A percentile compares a stretch with the other conserved stretches of the same genome.
phyloP scores from a whole-genome alignment of 1,140 invertebrate species.

The Atta texana region DNA sequence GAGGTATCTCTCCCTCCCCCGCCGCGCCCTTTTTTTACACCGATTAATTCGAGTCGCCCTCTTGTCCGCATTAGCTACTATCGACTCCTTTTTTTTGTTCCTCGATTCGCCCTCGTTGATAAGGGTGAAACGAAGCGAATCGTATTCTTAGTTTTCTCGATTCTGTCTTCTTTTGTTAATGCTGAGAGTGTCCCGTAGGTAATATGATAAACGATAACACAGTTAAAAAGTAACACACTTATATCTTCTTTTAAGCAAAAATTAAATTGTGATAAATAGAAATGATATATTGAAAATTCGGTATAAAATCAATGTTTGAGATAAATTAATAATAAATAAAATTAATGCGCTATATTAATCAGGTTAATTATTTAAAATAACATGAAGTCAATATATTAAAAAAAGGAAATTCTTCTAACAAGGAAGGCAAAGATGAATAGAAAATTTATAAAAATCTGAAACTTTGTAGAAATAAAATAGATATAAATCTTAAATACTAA shows the following conservation, averaged over 20 bases:
- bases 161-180: background rate
- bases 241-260: background rate
- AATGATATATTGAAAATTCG: no score
- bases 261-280: background rate
- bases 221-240: no score
- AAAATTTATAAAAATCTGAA: no score
- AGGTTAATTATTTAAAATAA: background rate
- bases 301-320: background rate
- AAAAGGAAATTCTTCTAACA: no score
- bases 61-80: conserved; percentile 52
- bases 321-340: background rate
- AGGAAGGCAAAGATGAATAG: no score
- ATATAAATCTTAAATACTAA: no score
- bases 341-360: no score
- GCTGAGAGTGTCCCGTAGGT: background rate
- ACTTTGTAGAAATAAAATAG: no score
- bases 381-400: no score
- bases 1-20: conserved; percentile 26
- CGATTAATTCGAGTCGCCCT: conserved; percentile 71
- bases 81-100: background rate
- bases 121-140: conserved; percentile 36
- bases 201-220: background rate
- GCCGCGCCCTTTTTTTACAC: conserved; percentile 15
- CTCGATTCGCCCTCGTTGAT: conserved; percentile 24
- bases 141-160: conserved; percentile 31